Conservation (phyloP, 2,113 vertebrate genomes). For the Callocephalon fimbriatum region DNA sequence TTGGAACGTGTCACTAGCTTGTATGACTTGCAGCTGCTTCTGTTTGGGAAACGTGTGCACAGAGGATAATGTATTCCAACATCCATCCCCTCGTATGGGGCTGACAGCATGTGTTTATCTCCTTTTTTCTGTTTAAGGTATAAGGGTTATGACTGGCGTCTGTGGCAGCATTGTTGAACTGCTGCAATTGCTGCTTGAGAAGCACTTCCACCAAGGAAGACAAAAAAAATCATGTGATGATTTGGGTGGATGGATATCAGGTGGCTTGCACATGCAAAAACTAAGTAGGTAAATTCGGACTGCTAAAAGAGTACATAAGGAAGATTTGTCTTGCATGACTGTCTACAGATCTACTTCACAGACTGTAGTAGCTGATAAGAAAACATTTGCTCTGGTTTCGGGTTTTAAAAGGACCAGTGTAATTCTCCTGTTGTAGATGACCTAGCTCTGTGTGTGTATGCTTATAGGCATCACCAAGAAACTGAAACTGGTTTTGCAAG, state of each 20-base stretch:
- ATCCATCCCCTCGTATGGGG: background rate
- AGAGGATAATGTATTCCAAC: background rate
- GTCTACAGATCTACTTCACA: background rate
- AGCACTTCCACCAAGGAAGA: background rate
- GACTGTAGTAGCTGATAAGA: background rate
- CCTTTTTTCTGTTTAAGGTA: background rate
- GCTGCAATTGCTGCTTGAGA: background rate
- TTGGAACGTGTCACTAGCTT: background rate
- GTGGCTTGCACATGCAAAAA: background rate
- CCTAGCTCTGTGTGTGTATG: background rate
- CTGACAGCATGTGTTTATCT: background rate
- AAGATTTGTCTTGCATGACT: background rate
- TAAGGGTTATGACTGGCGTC: background rate
- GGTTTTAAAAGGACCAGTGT: background rate
- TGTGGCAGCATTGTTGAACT: background rate
- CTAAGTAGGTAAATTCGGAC: background rate
- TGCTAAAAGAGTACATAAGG: background rate
- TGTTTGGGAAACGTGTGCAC: background rate
- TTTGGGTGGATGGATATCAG: background rate
- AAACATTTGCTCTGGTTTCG: background rate
- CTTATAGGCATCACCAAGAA: background rate
- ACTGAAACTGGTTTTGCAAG: background rate
- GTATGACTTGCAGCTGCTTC: slow-evolving; percentile 20
- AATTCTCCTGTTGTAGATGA: background rate
- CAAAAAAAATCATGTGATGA: background rate